These are phyloP conservation scores for Gila robusta DNA, from an alignment of 2,797 vertebrate genomes.

Conservation along the genomic window DNA sequence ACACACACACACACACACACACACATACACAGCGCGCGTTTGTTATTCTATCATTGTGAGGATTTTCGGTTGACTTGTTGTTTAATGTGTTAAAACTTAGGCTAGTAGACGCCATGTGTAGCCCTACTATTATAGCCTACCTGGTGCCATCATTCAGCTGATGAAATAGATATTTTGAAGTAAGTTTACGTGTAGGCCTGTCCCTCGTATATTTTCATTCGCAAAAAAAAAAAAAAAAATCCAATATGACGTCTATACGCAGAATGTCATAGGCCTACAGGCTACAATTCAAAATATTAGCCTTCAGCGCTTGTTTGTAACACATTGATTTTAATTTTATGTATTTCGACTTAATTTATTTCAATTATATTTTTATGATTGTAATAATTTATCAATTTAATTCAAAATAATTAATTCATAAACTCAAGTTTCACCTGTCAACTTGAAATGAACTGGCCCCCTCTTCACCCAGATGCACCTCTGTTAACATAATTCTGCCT, in stretches of 20 bases:
- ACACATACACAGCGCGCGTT: not conserved
- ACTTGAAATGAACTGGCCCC: too few species aligned
- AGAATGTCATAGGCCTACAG: not conserved
- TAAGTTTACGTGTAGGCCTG: not conserved
- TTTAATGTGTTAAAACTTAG: not conserved
- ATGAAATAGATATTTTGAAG: not conserved
- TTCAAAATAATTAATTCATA: not conserved
- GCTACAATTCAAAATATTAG: not conserved
- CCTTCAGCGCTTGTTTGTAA: not conserved
- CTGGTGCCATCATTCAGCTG: not conserved
- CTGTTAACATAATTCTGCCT: not conserved
- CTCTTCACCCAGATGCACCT: not conserved
- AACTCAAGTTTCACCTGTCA: not conserved
- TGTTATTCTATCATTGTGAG: conserved; percentile 2
- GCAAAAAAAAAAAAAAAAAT: not conserved
- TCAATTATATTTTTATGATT: not conserved
- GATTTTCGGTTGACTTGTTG: not conserved
- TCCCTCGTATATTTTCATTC: not conserved
- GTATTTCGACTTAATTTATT: not conserved
- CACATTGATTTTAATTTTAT: not conserved
- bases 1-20: not conserved
- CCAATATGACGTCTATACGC: not conserved
- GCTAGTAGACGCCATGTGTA: not conserved
- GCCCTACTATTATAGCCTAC: not conserved
- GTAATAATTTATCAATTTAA: not conserved